phyloP scores from a whole-genome alignment of 1,140 invertebrate genomes.

The Sipha flava region DNA sequence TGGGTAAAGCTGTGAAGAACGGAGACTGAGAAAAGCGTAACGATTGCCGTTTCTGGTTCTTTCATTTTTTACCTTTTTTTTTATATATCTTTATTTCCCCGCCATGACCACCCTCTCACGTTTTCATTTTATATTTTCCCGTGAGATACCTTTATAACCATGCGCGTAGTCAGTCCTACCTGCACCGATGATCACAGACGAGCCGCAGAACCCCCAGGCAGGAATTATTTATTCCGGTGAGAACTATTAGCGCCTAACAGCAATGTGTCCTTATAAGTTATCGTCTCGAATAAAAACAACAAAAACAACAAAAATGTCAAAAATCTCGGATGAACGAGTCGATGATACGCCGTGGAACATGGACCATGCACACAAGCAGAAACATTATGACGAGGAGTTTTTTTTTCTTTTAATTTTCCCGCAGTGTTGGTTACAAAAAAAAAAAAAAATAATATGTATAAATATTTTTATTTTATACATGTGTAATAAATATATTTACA shows the following conservation, averaged over 20 bases:
- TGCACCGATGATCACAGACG: not conserved
- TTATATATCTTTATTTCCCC: not conserved
- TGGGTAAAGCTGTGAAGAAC: no score
- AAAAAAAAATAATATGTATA: no score
- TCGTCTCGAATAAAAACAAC: not conserved
- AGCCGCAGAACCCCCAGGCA: not conserved
- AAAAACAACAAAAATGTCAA: not conserved
- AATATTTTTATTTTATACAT: no score
- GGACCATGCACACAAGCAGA: no score
- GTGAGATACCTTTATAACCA: not conserved
- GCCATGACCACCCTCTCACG: not conserved
- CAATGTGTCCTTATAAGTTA: not conserved
- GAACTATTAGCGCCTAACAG: not conserved
- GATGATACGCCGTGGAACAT: no score
- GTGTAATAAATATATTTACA: no score
- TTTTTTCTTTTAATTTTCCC: no score
- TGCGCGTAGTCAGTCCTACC: no score
- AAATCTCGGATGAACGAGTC: no score
- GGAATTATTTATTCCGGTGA: conserved; percentile 9
- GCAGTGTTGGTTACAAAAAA: no score
- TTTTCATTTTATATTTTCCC: not conserved
- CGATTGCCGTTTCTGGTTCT: conserved; percentile 16
- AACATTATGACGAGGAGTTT: no score
- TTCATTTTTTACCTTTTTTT: conserved; percentile 10
- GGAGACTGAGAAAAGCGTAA: not conserved